phyloP scores from a whole-genome alignment of 2,113 vertebrate species.

The Calidris pugnax region DNA sequence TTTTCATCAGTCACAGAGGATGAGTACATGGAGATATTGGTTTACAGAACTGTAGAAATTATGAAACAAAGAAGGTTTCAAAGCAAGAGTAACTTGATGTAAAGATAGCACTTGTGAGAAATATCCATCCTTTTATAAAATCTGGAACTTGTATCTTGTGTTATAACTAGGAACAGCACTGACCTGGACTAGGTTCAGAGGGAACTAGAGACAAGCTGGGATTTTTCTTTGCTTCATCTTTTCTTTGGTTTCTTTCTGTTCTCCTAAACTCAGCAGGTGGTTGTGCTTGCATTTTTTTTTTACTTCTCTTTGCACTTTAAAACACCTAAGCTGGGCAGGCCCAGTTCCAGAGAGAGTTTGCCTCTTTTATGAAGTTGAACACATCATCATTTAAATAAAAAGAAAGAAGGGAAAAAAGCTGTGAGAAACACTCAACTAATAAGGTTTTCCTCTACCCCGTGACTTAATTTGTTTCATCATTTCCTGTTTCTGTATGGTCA shows the following conservation, averaged over 20 bases:
- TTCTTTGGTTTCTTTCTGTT: not conserved
- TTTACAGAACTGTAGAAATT: not conserved
- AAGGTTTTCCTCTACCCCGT: not conserved
- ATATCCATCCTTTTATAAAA: not conserved
- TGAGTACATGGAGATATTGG: accelerated
- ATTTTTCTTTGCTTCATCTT: not conserved
- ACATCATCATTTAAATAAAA: not conserved
- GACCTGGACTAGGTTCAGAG: not conserved
- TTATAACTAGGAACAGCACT: not conserved
- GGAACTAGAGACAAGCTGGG: not conserved
- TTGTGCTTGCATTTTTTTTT: not conserved
- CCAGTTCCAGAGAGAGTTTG: not conserved
- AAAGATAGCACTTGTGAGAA: not conserved
- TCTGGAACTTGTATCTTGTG: not conserved
- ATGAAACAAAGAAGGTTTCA: not conserved
- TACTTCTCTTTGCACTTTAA: not conserved
- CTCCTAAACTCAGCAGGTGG: not conserved
- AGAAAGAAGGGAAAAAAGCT: not conserved
- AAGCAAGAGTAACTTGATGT: not conserved
- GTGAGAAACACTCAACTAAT: not conserved
- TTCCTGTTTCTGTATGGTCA: slow-evolving; percentile 30
- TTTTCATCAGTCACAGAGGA: not conserved
- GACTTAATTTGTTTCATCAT: not conserved
- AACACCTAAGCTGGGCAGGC: not conserved
- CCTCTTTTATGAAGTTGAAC: not conserved